phyloP scores from a whole-genome alignment of 2,113 vertebrate species.

The Notothenia coriiceps region DNA sequence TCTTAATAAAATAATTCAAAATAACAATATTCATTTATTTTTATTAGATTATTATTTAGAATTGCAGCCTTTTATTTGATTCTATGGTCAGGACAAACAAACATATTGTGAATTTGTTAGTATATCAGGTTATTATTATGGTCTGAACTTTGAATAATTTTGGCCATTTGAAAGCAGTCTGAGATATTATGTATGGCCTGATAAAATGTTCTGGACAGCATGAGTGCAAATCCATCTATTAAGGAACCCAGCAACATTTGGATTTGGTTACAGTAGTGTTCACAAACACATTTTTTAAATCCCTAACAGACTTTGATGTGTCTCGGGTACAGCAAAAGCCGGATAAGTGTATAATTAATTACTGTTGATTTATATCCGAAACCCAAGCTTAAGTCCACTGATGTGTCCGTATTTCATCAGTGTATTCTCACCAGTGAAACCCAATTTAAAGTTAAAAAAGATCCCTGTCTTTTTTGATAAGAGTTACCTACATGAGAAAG shows the following conservation, averaged over 20 bases:
- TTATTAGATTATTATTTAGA: too few relatives aligned
- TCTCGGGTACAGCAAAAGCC: neutral
- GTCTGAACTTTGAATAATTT: neutral
- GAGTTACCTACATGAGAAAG: slow-evolving; percentile 1
- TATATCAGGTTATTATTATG: neutral
- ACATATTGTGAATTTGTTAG: neutral
- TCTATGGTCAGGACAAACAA: too few relatives aligned
- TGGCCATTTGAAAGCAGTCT: neutral
- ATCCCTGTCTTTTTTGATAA: neutral
- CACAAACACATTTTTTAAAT: neutral
- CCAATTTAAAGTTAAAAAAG: neutral
- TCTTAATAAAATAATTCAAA: neutral
- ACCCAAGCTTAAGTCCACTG: neutral
- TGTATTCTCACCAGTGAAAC: neutral
- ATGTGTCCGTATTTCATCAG: neutral
- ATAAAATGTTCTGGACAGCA: neutral
- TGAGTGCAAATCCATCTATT: neutral
- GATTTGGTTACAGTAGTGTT: neutral
- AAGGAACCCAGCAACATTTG: neutral
- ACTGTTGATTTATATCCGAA: neutral
- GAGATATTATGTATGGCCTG: neutral
- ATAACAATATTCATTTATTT: neutral
- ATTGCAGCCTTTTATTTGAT: too few relatives aligned
- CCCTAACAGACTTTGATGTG: neutral
- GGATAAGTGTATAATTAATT: neutral